Base-by-base conservation (phyloP, 2,888 invertebrate genomes). In the Lucinisca nassula region DNA sequence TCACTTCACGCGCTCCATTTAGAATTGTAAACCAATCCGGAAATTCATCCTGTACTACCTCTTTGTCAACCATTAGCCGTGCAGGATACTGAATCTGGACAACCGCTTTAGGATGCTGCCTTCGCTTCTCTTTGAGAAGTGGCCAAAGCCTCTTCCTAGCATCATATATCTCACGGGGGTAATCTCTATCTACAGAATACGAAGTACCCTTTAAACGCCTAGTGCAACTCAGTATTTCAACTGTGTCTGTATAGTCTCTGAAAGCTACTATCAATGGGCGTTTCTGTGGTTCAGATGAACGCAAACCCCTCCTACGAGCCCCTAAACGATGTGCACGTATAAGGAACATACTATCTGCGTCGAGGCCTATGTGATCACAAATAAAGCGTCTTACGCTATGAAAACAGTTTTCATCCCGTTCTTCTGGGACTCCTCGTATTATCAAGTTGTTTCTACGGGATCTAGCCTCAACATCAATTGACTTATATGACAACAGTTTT, bases 401-500 rank as follows among this genome's bases (percentile, higher is more conserved):
- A 38, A 78, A 78, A 61, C 83, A 83, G 32, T 67, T 83, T 51
- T 83, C 78, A 8, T 70, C 83, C 6, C 2, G 38, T n/a, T 83
- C 61, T 58, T 78, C 78, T 49, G 27, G 3, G n/a, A 83, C 0
- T 8, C 78, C 78, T 51, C 83, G 3, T 17, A 82, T 40, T 3
- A 82, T 82, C 1, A 83, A 38, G 45, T 83, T 83, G 27, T 78
- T 78, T 38, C 77, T 49, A 49, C 83, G 38, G 12, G 77, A 72
- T n/a, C 83, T 3, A 2, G 83, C 83, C 32, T 83, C 78, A 17
- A 77, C 72, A 35, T 84, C 84, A 21, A 84, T 74, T 8, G 84
- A 84, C 58, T 84, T 79, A 49, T 61, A 61, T 61, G 81, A 74
- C 30, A 81, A 75, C 1, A 51, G 27, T 74, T 75, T 74, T 75